Conservation (phyloP, 2,113 vertebrate genomes). For the Sinocyclocheilus rhinocerous region DNA sequence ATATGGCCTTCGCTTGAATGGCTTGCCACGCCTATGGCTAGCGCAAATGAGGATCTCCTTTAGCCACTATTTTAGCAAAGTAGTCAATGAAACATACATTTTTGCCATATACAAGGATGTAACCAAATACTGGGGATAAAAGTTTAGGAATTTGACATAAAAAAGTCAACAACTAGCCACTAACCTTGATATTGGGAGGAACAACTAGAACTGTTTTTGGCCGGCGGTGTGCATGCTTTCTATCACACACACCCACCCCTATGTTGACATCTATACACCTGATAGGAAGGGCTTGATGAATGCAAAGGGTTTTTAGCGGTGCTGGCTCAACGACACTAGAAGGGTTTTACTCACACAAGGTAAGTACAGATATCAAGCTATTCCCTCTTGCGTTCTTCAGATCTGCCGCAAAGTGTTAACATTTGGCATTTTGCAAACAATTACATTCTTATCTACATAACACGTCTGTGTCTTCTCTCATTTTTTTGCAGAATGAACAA, state of each 20-base stretch:
- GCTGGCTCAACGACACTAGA: slow-evolving; percentile 2
- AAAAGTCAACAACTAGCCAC: not conserved
- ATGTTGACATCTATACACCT: slow-evolving; percentile 24
- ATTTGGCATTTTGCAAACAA: not conserved
- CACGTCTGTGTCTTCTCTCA: not conserved
- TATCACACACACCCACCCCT: slow-evolving; percentile 8
- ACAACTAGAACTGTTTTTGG: not conserved
- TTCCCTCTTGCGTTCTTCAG: not conserved
- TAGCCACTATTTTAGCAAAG: too few relatives aligned
- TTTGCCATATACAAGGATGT: not conserved
- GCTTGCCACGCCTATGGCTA: not conserved
- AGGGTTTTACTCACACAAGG: slow-evolving; percentile 19
- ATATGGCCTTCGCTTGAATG: not conserved
- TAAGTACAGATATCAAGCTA: slow-evolving; percentile 8
- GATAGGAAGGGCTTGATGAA: slow-evolving; percentile 27
- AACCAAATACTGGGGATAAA: not conserved
- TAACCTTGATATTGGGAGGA: not conserved
- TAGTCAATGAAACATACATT: too few relatives aligned
- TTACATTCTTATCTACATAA: not conserved
- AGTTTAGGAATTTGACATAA: not conserved
- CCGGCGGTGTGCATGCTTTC: not conserved
- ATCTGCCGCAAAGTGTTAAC: not conserved
- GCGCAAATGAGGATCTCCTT: not conserved
- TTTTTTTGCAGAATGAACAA: slow-evolving; percentile 9
- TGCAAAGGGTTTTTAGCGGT: slow-evolving; percentile 2